Evolutionary conservation across 2,888 invertebrate species (phyloP), one percentile per base, ranked within the genome.

Genomic region (Antheraea yamamai): DNA sequence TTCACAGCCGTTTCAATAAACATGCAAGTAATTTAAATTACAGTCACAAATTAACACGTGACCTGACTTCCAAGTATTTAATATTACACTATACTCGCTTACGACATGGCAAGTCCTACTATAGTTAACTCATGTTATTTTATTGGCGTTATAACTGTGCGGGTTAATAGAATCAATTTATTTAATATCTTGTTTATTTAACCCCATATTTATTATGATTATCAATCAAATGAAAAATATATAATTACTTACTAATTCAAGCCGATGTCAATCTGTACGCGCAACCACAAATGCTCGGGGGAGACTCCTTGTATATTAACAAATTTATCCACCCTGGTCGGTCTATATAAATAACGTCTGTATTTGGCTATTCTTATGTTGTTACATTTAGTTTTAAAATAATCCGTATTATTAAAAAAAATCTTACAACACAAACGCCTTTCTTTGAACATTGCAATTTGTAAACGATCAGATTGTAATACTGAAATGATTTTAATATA

Each of bases 271-370:
- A 88, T 89, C 87, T 90, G 89, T 88, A 85, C 84, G 85, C 84
- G 83, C 82, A 52, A 64, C 64, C 12, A 81, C 83, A 80, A 80
- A 80, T 81, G 80, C 78, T 82, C 78, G 82, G 81, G 84, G 85
- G 85, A 39, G 84, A 79, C 83, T 81, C 79, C 82, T 83, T 82
- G 81, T 85, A 88, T 91, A 91, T 93, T 92, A 92, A 92, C 91
- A 92, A 89, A 86, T 88, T 91, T 89, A 91, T 93, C 93, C 93
- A 93, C 91, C 91, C 89, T 89, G 86, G 91, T 89, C 86, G 86
- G 79, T 77, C 84, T 79, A 78, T 80, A 61, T 51, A 30, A 30
- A 2, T 51, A 51, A 16, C 7, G 4, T 39, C 51, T 51, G 51
- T 51, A 1, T 51, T 51, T 51, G 12, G 35, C 35, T 7, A 39